These are phyloP conservation scores for Automeris io DNA, from an alignment of 2,888 invertebrate species.

Conservation along the genomic window DNA sequence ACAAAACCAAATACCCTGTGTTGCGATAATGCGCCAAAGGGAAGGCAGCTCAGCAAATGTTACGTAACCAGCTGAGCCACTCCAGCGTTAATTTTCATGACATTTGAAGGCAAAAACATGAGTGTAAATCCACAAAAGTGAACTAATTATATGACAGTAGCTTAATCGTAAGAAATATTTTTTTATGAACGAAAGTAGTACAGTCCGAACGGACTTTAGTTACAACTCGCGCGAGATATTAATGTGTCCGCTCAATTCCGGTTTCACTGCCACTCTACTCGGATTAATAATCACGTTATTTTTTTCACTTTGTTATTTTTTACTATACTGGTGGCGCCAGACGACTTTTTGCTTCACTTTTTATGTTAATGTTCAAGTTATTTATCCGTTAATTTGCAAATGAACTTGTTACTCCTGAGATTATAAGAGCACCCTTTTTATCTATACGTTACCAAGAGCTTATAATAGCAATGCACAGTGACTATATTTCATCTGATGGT, in stretches of 20 bases:
- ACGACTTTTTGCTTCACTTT: conserved; percentile 13
- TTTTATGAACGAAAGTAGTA: background rate
- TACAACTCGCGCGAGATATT: conserved; percentile 31
- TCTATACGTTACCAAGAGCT: no score
- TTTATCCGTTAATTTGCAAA: background rate
- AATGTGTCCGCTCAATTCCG: conserved; percentile 43
- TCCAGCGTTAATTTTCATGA: no score
- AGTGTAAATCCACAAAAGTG: no score
- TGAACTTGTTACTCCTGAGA: background rate
- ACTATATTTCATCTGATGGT: no score
- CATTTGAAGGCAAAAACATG: no score
- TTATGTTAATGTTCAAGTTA: conserved; percentile 1
- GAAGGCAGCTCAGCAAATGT: no score
- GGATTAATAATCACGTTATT: conserved; percentile 61
- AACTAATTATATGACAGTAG: no score
- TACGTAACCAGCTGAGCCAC: no score
- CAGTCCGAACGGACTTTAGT: conserved; percentile 11
- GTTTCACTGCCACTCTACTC: conserved; percentile 34
- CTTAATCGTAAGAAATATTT: background rate
- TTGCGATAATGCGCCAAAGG: no score
- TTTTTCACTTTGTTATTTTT: conserved; percentile 37
- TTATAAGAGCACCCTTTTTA: background rate
- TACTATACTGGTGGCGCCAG: conserved; percentile 53
- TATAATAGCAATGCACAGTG: no score
- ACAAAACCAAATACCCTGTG: no score